Conservation (phyloP, 2,888 invertebrate genomes). For the Odontocerum albicorne region DNA sequence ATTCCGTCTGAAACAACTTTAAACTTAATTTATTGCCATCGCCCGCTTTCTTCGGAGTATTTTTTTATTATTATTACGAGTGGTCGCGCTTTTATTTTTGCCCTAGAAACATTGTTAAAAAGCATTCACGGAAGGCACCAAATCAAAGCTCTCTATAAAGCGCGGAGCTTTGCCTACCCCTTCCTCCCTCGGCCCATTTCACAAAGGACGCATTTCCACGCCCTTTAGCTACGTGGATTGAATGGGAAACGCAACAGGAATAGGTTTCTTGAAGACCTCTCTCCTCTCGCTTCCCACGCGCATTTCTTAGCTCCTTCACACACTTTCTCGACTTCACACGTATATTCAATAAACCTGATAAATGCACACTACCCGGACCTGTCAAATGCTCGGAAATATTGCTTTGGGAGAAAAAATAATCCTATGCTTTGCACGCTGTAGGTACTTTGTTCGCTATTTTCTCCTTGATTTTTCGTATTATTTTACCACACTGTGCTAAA, state of each 20-base stretch:
- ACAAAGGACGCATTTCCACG: constrained; percentile 34
- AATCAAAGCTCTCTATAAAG: constrained; percentile 33
- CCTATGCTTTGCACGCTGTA: too few relatives aligned
- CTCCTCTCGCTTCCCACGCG: neutral
- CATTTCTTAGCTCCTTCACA: neutral
- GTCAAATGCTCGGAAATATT: too few relatives aligned
- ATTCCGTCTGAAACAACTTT: constrained; percentile 21
- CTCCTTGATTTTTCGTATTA: too few relatives aligned
- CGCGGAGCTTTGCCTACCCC: constrained; percentile 23
- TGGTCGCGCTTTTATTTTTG: constrained; percentile 21
- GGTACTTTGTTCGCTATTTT: too few relatives aligned
- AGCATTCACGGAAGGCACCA: constrained; percentile 32
- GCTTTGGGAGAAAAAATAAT: too few relatives aligned
- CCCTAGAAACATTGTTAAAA: constrained; percentile 29
- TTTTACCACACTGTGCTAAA: too few relatives aligned
- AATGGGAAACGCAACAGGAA: constrained; percentile 33
- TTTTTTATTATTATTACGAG: constrained; percentile 19
- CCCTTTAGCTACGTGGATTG: constrained; percentile 31
- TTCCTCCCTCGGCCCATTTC: constrained; percentile 26
- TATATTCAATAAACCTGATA: too few relatives aligned
- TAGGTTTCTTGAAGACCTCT: neutral
- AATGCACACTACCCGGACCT: too few relatives aligned
- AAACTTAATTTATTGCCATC: constrained; percentile 24
- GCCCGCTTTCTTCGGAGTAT: constrained; percentile 11
- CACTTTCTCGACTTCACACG: constrained; percentile 2